A percentile compares a stretch with the other conserved stretches of the same genome.
phyloP scores from a whole-genome alignment of 1,140 invertebrate species.

The Nomia melanderi region DNA sequence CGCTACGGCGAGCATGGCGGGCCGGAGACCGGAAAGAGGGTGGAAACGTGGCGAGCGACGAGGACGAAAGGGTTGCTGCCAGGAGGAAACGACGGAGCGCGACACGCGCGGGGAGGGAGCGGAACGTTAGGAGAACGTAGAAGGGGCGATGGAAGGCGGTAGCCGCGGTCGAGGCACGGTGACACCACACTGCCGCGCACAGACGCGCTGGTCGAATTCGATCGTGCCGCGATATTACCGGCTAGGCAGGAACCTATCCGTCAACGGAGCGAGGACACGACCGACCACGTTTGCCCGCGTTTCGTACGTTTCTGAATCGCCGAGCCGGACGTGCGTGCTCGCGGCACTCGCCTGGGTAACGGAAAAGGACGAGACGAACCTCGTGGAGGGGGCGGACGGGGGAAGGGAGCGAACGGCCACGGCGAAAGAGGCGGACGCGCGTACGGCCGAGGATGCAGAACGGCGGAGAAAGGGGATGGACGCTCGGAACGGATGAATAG shows the following conservation, averaged over 20 bases:
- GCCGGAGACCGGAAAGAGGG: too few species aligned
- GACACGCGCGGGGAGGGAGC: constrained; percentile 52
- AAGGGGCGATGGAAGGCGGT: neutral
- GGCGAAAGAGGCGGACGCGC: neutral
- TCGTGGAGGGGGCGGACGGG: constrained; percentile 21
- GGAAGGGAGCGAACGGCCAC: neutral
- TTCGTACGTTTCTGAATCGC: constrained; percentile 61
- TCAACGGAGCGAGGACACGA: neutral
- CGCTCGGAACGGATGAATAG: too few species aligned
- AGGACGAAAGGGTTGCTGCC: too few species aligned
- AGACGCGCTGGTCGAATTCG: constrained; percentile 15
- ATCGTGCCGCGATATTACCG: neutral
- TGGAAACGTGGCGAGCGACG: too few species aligned
- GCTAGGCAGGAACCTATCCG: too few species aligned
- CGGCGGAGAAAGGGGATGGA: too few species aligned
- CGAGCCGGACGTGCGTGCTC: constrained; percentile 54
- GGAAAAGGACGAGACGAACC: constrained; percentile 47
- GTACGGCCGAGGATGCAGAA: too few species aligned
- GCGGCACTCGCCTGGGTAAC: constrained; percentile 32
- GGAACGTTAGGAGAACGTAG: neutral
- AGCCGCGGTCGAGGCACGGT: constrained; percentile 30
- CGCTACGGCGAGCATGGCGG: too few species aligned
- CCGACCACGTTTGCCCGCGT: constrained; percentile 59
- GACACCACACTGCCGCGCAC: constrained; percentile 42
- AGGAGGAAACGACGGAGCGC: constrained; percentile 16